Evolutionary conservation across 92 coral and sea anemone genomes (phyloP).

Genomic region (Actinernus sp.): DNA sequence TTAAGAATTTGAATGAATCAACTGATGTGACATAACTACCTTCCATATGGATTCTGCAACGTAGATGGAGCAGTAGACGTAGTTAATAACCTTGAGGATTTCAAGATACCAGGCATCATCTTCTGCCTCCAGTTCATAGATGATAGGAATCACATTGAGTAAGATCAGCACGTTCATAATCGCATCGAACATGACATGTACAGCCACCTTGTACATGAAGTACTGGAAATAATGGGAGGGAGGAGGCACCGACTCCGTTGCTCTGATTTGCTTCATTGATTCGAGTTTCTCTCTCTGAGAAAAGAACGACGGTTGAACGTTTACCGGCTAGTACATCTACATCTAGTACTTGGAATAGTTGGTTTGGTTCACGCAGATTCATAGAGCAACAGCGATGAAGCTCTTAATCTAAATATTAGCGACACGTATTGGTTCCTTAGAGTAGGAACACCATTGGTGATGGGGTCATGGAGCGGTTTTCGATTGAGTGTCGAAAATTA

Average conservation of each 20-base stretch:
- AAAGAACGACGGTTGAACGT: too few species aligned
- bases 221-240: constrained; percentile 65
- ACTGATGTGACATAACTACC: constrained; percentile 27
- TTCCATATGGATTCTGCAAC: constrained; percentile 80
- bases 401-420: too few species aligned
- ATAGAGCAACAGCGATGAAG: too few species aligned
- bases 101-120: constrained; percentile 82
- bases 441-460: too few species aligned
- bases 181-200: constrained; percentile 88
- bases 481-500: too few species aligned
- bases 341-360: too few species aligned
- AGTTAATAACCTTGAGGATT: constrained; percentile 75
- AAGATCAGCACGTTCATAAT: constrained; percentile 78
- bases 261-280: constrained; percentile 75
- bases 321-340: too few species aligned
- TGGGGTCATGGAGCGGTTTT: too few species aligned
- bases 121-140: constrained; percentile 84
- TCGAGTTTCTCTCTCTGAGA: constrained; percentile 90
- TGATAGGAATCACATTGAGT: constrained; percentile 87
- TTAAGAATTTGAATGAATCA: too few species aligned
- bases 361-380: too few species aligned
- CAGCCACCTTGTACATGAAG: constrained; percentile 80
- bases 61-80: constrained; percentile 80
- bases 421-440: too few species aligned
- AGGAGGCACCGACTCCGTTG: constrained; percentile 71